Base-by-base conservation (phyloP, 2,888 invertebrate species). In the Leuctra nigra region DNA sequence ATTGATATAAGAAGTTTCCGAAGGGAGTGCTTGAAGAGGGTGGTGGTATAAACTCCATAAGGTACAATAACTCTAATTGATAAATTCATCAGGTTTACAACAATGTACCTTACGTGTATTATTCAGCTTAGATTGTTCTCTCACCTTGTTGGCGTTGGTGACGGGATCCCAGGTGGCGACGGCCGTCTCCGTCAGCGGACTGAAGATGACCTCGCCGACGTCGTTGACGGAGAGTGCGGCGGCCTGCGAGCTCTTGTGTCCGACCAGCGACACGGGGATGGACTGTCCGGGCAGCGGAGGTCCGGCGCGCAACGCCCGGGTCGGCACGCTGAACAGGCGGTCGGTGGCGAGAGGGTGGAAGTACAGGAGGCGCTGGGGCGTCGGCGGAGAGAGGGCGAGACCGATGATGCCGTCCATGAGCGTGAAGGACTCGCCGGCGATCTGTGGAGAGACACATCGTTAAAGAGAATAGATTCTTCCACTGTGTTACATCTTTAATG, bases 181-280 rank as follows among this genome's bases (percentile, higher is more conserved):
- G 0, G 90, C 89, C 0, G 89, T 89, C 72, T 91, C 90, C 0
- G 82, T 79, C 48, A 90, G 72, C 0, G 91, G 90, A 60, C 88
- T 83, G 71, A 91, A 91, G 63, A 85, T 76, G 55, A 91, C 77
- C 63, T 87, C 87, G 0, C 77, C 73, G 0, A 83, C 82, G 0
- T 83, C 82, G 62, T 88, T 85, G 0, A 88, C 79, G 0, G 84
- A 79, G 18, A 91, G 66, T 0, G 86, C 86, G 6, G 91, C 76
- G 3, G 91, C 90, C 69, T 90, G 90, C 0, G 91, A 91, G 0
- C 90, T 87, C 70, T 91, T 91, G 66, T 83, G 84, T 0, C 91
- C 91, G 13, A 89, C 86, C 46, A 90, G 73, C 60, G 82, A 81
- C 0, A 91, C 84, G 1, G 88, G 88, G 53, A 91, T 69, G 61